Conservation (phyloP, 2,888 invertebrate genomes). For the Drosophila austrosaltans region DNA sequence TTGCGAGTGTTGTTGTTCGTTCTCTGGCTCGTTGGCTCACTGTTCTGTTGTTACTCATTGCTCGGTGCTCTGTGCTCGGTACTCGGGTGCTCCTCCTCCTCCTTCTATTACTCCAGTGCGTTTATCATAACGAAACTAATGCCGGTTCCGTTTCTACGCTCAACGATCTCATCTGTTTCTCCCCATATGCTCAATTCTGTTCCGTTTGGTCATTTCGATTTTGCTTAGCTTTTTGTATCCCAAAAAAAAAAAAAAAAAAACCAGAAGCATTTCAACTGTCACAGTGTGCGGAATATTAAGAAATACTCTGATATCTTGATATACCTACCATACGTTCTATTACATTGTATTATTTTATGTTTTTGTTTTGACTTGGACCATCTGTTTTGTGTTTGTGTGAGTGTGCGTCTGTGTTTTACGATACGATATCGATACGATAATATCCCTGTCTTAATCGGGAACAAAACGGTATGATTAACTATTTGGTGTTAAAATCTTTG, state of each 20-base stretch:
- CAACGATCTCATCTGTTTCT: constrained; percentile 5
- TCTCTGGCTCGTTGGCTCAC: background rate
- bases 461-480: constrained; percentile 57
- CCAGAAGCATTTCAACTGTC: constrained; percentile 61
- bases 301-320: constrained; percentile 18
- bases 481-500: constrained; percentile 42
- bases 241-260: constrained; percentile 13
- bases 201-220: constrained; percentile 20
- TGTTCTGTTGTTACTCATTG: background rate
- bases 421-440: background rate
- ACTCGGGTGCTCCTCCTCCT: background rate
- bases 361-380: background rate
- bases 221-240: constrained; percentile 30
- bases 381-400: constrained; percentile 16
- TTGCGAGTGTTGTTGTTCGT: constrained; percentile 3
- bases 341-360: background rate
- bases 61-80: background rate
- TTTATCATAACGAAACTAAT: constrained; percentile 32
- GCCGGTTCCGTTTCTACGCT: constrained; percentile 31
- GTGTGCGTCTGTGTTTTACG: background rate
- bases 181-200: constrained; percentile 11
- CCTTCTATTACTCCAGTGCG: background rate
- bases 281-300: constrained; percentile 24
- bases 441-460: background rate
- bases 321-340: background rate